Base-by-base conservation (phyloP, 2,113 vertebrate species). In the Siniperca knerii region DNA sequence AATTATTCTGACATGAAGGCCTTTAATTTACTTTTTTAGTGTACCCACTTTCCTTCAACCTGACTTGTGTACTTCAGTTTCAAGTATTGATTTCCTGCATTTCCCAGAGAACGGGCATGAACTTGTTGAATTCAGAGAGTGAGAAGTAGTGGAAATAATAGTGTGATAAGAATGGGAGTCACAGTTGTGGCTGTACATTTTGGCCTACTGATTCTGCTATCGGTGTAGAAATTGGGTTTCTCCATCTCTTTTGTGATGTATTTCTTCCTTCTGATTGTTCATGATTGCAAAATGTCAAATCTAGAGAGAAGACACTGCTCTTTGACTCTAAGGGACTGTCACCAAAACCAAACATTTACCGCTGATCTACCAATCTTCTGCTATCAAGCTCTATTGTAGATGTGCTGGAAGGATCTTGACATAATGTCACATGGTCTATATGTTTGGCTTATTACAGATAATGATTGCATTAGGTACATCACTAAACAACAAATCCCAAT, bases 41-140 rank as follows among this genome's bases (percentile, higher is more conserved):
- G 62, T 58, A n/a, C 62, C 80, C 82, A 58, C 82, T 80, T 90
- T 83, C 64, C 61, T 81, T 82, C 77, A 67, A 12, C 50, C 54
- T 72, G 88, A 85, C 77, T 76, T 72, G 44, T 83, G 82, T 65
- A n/a, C 81, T 82, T 82, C 87, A 86, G 77, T 93, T 92, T 85
- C 81, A 88, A 20, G 37, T 87, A 92, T 88, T 88, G 88, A 92
- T 92, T 88, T 80, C 48, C 33, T 77, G 69, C 79, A 70, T 83
- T 88, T 84, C 81, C 83, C 72, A 4, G 82, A 78, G 50, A 77
- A 74, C 50, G 33, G 50, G 73, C 21, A 44, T 62, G 77, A 75
- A 88, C 75, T 79, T 84, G 82, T 87, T 81, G 77, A 79, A 75
- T 79, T 64, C 23, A 57, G 37, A 62, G 40, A 61, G 25, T 35